A percentile compares a stretch with the other conserved stretches of the same genome.
These are phyloP conservation scores for Disparrhopalites patrizii DNA, from an alignment of 2,888 invertebrate species.

Conservation along the genomic window DNA sequence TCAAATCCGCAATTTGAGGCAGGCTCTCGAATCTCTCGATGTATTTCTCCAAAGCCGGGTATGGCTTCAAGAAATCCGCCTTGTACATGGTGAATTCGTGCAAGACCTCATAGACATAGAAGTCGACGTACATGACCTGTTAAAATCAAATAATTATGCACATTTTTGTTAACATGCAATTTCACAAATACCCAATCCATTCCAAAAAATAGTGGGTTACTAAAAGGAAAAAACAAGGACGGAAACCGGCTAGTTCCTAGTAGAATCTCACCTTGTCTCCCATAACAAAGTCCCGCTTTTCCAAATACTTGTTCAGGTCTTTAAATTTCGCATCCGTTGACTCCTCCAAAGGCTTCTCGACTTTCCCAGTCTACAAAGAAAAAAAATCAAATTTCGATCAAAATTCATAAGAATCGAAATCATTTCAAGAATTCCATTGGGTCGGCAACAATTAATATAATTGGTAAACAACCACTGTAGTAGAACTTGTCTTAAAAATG, in stretches of 20 bases:
- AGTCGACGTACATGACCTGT: constrained; percentile 53
- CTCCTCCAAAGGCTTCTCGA: neutral
- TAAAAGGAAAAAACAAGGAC: no score
- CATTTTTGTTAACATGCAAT: neutral
- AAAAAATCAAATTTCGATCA: no score
- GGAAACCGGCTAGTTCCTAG: no score
- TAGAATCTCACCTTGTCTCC: constrained; percentile 1
- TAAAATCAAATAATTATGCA: constrained; percentile 19
- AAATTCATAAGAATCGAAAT: no score
- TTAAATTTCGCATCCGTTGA: neutral
- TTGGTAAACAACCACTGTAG: no score
- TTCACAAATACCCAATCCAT: no score
- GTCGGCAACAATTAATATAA: no score
- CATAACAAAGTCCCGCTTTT: neutral
- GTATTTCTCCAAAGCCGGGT: constrained; percentile 51
- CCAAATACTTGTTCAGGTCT: neutral
- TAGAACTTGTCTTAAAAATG: neutral
- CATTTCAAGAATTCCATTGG: no score
- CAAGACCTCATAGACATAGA: constrained; percentile 52
- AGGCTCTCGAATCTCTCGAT: constrained; percentile 50
- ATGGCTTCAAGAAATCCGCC: constrained; percentile 50
- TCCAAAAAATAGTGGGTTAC: no score
- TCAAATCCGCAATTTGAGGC: constrained; percentile 49
- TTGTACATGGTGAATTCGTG: constrained; percentile 51
- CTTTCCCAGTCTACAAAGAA: no score